These are phyloP conservation scores for Oncorhynchus nerka DNA, from an alignment of 2,113 vertebrate genomes.

Conservation along the genomic window DNA sequence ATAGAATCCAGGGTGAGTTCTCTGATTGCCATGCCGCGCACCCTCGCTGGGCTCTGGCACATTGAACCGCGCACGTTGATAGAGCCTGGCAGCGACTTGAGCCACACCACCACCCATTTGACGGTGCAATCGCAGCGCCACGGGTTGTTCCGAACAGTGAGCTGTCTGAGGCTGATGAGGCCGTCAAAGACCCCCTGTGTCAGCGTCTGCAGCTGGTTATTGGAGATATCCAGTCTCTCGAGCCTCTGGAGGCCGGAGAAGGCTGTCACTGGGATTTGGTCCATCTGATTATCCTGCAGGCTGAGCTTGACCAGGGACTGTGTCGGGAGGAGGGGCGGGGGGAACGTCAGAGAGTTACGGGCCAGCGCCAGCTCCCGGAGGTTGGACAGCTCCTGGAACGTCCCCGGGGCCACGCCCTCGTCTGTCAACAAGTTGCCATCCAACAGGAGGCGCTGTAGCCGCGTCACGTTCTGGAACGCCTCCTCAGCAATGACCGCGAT, in stretches of 20 bases:
- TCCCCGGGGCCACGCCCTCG: conserved; percentile 89
- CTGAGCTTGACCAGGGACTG: conserved; percentile 85
- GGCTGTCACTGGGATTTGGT: conserved; percentile 86
- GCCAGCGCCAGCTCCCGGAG: conserved; percentile 92
- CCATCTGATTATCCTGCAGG: conserved; percentile 96
- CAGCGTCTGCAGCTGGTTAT: conserved; percentile 87
- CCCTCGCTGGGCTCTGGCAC: conserved; percentile 90
- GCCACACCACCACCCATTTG: conserved; percentile 97
- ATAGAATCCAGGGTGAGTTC: conserved; percentile 92
- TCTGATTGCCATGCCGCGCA: conserved; percentile 94
- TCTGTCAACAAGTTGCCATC: conserved; percentile 96
- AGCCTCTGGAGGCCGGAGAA: conserved; percentile 87
- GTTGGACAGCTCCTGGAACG: conserved; percentile 87
- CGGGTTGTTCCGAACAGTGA: conserved; percentile 90
- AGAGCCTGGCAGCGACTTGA: conserved; percentile 84
- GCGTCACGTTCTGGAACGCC: conserved; percentile 93
- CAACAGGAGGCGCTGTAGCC: conserved; percentile 88
- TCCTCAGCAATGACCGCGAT: conserved; percentile 92
- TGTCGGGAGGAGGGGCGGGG: conserved; percentile 87
- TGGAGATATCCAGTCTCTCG: conserved; percentile 92
- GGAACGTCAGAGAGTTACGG: conserved; percentile 90
- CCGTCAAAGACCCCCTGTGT: conserved; percentile 90
- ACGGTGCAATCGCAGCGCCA: conserved; percentile 95
- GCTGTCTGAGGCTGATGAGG: conserved; percentile 84
- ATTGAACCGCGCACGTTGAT: conserved; percentile 92